Conservation (phyloP, 2,797 vertebrate genomes). For the Lacerta agilis region DNA sequence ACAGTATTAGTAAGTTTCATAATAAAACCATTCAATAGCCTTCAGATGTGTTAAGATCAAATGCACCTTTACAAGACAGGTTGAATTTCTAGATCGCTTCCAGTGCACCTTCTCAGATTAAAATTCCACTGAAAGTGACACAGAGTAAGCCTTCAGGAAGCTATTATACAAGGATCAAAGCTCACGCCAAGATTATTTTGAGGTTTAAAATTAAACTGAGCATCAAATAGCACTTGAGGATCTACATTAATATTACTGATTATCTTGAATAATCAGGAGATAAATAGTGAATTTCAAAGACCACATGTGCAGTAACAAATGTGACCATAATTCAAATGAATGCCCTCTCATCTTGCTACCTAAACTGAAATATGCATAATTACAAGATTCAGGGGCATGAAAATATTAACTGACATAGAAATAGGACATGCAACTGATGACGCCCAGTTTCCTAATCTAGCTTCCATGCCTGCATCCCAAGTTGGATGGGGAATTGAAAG, state of each 20-base stretch:
- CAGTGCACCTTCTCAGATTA: slow-evolving; percentile 57
- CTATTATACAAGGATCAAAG: slow-evolving; percentile 58
- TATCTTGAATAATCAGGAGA: background rate
- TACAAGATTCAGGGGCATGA: background rate
- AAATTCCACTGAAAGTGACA: slow-evolving; percentile 57
- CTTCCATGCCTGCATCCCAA: background rate
- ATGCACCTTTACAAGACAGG: slow-evolving; percentile 50
- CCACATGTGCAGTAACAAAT: background rate
- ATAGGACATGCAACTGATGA: background rate
- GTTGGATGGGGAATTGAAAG: background rate
- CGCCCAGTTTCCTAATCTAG: background rate
- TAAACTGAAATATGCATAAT: slow-evolving; percentile 1
- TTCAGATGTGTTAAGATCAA: slow-evolving; percentile 60
- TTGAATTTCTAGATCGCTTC: slow-evolving; percentile 46
- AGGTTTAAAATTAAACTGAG: slow-evolving; percentile 45
- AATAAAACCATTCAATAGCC: slow-evolving; percentile 56
- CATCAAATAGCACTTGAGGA: slow-evolving; percentile 41
- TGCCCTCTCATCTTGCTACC: slow-evolving; percentile 17
- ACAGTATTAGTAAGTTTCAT: slow-evolving; percentile 47
- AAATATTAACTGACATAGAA: slow-evolving; percentile 1
- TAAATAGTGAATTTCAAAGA: background rate
- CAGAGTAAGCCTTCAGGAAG: slow-evolving; percentile 52
- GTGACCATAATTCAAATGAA: background rate
- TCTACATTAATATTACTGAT: slow-evolving; percentile 15
- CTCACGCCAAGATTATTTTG: slow-evolving; percentile 38